A percentile compares a stretch with the other conserved stretches of the same genome.
Evolutionary conservation across 2,113 vertebrate genomes (phyloP).

Genomic region (Apus apus): DNA sequence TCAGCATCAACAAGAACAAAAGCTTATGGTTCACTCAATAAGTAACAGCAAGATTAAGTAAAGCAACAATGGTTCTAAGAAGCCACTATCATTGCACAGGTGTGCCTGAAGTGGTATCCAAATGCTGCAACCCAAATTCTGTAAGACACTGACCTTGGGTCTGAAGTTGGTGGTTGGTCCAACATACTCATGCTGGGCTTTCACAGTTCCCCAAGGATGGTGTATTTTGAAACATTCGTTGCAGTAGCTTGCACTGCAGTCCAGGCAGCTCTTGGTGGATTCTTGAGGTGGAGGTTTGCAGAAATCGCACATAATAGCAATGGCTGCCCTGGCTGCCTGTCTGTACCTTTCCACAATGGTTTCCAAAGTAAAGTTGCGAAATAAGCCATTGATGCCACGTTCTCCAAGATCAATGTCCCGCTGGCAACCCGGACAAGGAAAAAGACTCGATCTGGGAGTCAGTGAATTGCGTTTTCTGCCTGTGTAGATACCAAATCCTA

Average conservation of each 20-base stretch:
- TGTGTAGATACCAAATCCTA: slow-evolving; percentile 80
- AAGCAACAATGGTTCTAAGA: not conserved
- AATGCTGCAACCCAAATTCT: not conserved
- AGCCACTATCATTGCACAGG: not conserved
- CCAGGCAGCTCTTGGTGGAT: slow-evolving; percentile 98
- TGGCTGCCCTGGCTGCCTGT: slow-evolving; percentile 91
- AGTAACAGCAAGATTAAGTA: not conserved
- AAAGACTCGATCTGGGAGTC: slow-evolving; percentile 85
- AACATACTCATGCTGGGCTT: slow-evolving; percentile 95
- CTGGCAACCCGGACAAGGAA: slow-evolving; percentile 93
- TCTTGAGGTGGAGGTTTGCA: slow-evolving; percentile 94
- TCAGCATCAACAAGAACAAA: not conserved
- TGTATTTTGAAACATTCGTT: slow-evolving; percentile 97
- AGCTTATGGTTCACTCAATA: not conserved
- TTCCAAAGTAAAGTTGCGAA: slow-evolving; percentile 96
- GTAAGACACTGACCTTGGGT: slow-evolving; percentile 83
- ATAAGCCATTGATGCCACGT: slow-evolving; percentile 94
- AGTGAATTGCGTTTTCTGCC: slow-evolving; percentile 91
- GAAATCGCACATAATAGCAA: slow-evolving; percentile 94
- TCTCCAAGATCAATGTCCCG: slow-evolving; percentile 94
- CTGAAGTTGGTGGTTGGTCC: slow-evolving; percentile 96
- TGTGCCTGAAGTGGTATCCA: not conserved
- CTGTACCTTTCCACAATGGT: slow-evolving; percentile 94
- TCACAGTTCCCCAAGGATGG: slow-evolving; percentile 94
- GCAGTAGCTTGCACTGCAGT: slow-evolving; percentile 96